Conservation (phyloP, 2,888 invertebrate genomes). For the Dasypolia templi region DNA sequence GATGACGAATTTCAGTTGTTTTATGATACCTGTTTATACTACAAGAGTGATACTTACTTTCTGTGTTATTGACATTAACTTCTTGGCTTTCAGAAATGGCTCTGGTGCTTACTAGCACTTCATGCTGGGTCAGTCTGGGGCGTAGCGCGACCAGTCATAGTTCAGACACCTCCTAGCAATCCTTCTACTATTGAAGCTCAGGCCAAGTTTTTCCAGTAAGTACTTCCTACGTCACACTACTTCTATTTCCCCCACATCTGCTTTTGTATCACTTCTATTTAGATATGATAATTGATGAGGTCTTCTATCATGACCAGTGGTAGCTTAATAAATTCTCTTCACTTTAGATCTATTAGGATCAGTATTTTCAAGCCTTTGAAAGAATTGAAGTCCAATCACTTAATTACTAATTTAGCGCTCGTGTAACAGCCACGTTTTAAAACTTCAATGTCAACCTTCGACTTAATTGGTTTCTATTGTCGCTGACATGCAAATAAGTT, state of each 20-base stretch:
- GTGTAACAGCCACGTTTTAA: slow-evolving; percentile 54
- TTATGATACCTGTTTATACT: neutral
- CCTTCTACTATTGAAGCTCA: slow-evolving; percentile 85
- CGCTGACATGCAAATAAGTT: slow-evolving; percentile 61
- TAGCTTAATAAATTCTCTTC: neutral
- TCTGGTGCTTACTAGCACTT: slow-evolving; percentile 79
- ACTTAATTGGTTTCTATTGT: slow-evolving; percentile 63
- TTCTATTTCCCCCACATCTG: neutral
- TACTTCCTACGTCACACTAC: slow-evolving; percentile 37
- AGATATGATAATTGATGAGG: neutral
- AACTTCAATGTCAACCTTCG: slow-evolving; percentile 67
- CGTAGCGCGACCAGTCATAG: slow-evolving; percentile 72
- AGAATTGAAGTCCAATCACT: slow-evolving; percentile 7
- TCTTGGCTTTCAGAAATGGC: slow-evolving; percentile 78
- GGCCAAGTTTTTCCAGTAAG: slow-evolving; percentile 90
- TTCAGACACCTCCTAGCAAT: slow-evolving; percentile 75
- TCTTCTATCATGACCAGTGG: neutral
- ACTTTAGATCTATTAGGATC: neutral
- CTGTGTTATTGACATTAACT: neutral
- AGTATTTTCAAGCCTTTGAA: neutral
- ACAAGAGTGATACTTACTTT: no score
- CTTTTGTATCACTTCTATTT: neutral
- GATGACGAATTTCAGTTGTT: neutral
- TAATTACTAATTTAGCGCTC: slow-evolving; percentile 33
- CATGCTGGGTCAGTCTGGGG: slow-evolving; percentile 75